Evolutionary conservation across 2,113 vertebrate genomes (phyloP), one percentile per base, ranked within the genome.

Genomic region (Spheniscus mendiculus): DNA sequence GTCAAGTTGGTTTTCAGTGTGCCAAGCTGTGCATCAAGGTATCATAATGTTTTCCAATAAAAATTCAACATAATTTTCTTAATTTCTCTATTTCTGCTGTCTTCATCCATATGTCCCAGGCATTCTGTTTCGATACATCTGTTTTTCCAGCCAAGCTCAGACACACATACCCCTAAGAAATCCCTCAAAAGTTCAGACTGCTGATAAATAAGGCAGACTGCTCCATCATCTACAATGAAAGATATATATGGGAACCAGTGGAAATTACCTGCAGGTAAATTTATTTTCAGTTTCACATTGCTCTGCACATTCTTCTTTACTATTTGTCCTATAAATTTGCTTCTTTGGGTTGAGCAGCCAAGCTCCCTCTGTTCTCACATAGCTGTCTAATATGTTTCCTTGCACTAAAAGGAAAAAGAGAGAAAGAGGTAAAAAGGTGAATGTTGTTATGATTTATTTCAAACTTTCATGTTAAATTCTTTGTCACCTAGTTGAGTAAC

Each of bases 301-400:
- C 40, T 97, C 82, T 0, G 95, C 97, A 73, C 97, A 97, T 77
- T 97, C 96, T 93, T 97, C 95, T 10, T 95, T n/a, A 58, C 78
- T 97, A 32, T 72, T 95, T 83, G 92, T 15, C 53, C 10, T 97
- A 38, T 97, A 97, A 77, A 30, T 20, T 58, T 97, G 40, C 32
- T 90, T 88, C 78, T 61, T 92, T 53, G 90, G 22, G n/a, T 88
- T 94, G 26, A 97, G 95, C 66, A 97, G 73, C 97, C 97, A 97
- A 94, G 97, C 96, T 71, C 97, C 97, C 32, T 97, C 95, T 83
- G 97, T 97, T 83, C 23, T 96, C 74, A 97, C 97, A 61, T 97
- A 97, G 53, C 2, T 25, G 27, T 97, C 97, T 50, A 97, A 45
- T 80, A 93, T 4, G 15, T 22, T 61, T 77, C 93, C 97, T 88